Evolutionary conservation across 2,888 invertebrate species (phyloP).

Genomic region (Hydropsyche betteni): DNA sequence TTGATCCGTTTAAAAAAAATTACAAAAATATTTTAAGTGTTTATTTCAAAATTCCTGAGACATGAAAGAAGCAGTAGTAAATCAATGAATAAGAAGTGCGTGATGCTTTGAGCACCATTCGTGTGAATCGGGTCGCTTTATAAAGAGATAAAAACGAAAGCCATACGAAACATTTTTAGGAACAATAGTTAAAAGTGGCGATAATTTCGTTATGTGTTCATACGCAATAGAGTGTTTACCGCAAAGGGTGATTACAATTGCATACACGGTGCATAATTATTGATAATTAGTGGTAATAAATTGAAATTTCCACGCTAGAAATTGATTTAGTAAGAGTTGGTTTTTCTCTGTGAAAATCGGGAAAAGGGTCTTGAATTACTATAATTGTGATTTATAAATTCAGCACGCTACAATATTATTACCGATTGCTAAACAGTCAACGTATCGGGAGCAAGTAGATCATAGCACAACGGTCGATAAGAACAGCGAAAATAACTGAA

Average conservation of each 20-base stretch:
- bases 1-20: too few relatives aligned
- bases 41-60: too few relatives aligned
- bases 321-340: not conserved
- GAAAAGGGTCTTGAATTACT: not conserved
- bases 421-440: not conserved
- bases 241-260: not conserved
- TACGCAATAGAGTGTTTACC: not conserved
- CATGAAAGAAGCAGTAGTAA: too few relatives aligned
- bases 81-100: not conserved
- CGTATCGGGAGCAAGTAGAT: too few relatives aligned
- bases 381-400: not conserved
- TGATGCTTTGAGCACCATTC: constrained; percentile 9
- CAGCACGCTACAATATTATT: not conserved
- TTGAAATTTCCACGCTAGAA: not conserved
- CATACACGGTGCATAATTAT: not conserved
- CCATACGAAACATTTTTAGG: constrained; percentile 23
- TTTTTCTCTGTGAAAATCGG: not conserved
- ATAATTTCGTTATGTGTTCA: constrained; percentile 6
- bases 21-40: too few relatives aligned
- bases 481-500: not conserved
- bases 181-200: constrained; percentile 27
- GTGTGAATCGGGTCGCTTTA: constrained; percentile 34
- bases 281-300: not conserved
- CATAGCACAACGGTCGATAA: too few relatives aligned
- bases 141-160: constrained; percentile 22